phyloP scores from a whole-genome alignment of 1,140 invertebrate species.

The Bradysia coprophila region DNA sequence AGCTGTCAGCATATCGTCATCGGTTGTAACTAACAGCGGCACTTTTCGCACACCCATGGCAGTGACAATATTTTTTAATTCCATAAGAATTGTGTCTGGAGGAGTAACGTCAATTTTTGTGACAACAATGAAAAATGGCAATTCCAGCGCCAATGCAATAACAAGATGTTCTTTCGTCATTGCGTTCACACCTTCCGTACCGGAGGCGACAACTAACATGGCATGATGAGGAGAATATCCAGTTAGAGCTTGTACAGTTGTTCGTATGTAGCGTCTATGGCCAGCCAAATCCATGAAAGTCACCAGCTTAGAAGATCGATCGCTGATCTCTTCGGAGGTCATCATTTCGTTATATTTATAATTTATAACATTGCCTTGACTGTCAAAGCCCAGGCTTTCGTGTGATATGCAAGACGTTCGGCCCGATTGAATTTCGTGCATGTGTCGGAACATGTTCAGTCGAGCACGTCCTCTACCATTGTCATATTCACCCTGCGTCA shows the following conservation, averaged over 20 bases:
- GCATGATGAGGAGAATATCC: constrained; percentile 91
- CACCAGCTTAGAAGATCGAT: constrained; percentile 74
- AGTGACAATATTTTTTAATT: constrained; percentile 42
- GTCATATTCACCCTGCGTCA: constrained; percentile 89
- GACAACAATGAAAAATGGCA: constrained; percentile 78
- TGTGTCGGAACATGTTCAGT: constrained; percentile 87
- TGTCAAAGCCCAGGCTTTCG: constrained; percentile 90
- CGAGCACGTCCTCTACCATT: constrained; percentile 88
- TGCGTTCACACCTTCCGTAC: constrained; percentile 33
- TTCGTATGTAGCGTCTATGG: constrained; percentile 88
- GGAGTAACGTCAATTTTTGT: constrained; percentile 76
- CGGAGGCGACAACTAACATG: constrained; percentile 63
- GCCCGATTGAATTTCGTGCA: constrained; percentile 93
- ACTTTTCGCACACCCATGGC: constrained; percentile 43
- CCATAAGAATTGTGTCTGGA: constrained; percentile 33
- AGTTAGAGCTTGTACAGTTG: constrained; percentile 85
- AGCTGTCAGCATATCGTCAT: constrained; percentile 54
- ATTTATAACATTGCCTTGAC: constrained; percentile 52
- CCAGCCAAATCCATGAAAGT: constrained; percentile 94
- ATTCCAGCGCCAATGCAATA: constrained; percentile 62
- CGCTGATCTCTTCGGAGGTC: constrained; percentile 88
- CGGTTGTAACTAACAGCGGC: constrained; percentile 42
- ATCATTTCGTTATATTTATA: constrained; percentile 79
- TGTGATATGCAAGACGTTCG: constrained; percentile 91
- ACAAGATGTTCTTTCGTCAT: constrained; percentile 71